Percentiles rank a stretch among this genome's conserved stretches.
phyloP scores from a whole-genome alignment of 64 coral and sea anemone species.

The Catalaphyllia jardinei region DNA sequence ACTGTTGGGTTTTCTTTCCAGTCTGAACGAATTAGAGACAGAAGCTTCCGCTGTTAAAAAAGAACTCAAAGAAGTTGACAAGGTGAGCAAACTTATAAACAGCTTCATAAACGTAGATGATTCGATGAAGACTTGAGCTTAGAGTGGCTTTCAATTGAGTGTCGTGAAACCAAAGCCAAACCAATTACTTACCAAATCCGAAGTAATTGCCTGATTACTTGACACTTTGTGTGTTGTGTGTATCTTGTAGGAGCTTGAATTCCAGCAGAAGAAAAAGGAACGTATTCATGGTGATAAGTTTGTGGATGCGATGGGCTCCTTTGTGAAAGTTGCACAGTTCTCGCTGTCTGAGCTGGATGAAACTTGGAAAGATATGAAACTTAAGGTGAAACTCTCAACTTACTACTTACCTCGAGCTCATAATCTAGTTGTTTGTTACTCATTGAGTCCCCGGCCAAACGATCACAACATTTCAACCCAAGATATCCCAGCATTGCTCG shows the following conservation, averaged over 20 bases:
- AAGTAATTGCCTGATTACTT: too few species aligned
- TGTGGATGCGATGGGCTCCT: constrained; percentile 68
- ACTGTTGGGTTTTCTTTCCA: constrained; percentile 39
- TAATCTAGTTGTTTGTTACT: too few species aligned
- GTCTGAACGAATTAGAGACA: constrained; percentile 78
- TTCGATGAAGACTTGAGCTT: too few species aligned
- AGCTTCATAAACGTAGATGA: background rate
- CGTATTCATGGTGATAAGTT: constrained; percentile 76
- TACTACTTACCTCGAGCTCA: too few species aligned
- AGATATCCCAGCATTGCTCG: too few species aligned
- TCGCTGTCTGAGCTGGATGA: constrained; percentile 81
- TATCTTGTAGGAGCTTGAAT: constrained; percentile 75
- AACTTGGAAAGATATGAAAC: constrained; percentile 96
- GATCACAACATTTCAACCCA: too few species aligned
- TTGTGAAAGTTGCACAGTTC: constrained; percentile 88
- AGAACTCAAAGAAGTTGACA: constrained; percentile 95
- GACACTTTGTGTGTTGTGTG: too few species aligned
- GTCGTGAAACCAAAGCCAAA: too few species aligned
- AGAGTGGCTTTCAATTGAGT: too few species aligned
- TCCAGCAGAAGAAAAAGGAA: constrained; percentile 83
- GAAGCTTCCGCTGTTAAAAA: constrained; percentile 80
- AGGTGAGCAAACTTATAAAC: constrained; percentile 46
- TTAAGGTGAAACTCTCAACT: constrained; percentile 41
- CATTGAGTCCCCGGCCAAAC: too few species aligned
- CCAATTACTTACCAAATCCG: too few species aligned